Base-by-base conservation (phyloP, 2,113 vertebrate species). In the Gobio gobio region DNA sequence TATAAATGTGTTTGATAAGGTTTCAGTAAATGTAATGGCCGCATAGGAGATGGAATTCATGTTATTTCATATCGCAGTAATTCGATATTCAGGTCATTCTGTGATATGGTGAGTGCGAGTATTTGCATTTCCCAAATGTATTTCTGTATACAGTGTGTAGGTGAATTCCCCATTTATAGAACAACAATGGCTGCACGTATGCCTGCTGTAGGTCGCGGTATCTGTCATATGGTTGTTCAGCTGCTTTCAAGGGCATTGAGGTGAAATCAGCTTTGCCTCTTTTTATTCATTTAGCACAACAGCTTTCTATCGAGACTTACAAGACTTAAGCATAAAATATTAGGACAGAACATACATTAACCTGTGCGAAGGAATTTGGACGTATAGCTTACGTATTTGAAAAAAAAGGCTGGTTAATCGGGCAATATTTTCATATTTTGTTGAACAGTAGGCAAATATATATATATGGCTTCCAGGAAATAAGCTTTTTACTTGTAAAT, bases 181-280 rank as follows among this genome's bases (percentile, higher is more conserved):
- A 10, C 14, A 18, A 0, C 61, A 45, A 6, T 49, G 78, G 2
- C 43, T 63, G 78, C 45, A 40, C 47, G 63, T n/a, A 61, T 6
- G 5, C 54, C 10, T 9, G 76, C 49, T 77, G 26, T 61, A 78
- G 76, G 20, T 51, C 51, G 26, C 20, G 24, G 1, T 80, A 64
- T 26, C 40, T 63, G 58, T 61, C n/a, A 79, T 63, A 63, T 61
- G 54, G 36, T 36, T 59, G 61, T 49, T 66, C 61, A 82, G 45
- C 63, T 16, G 61, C 63, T 54, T 18, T 82, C 61, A 82, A 82
- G 79, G 79, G 9, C 79, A 68, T 36, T 33, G 16, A n/a, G 79
- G 59, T 51, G 12, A 81, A 78, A 78, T 70, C 33, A 47, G 5
- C 12, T 73, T 22, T 14, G 13, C 43, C 5, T 3, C 5, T 49